These are phyloP conservation scores for Gadus macrocephalus DNA, from an alignment of 2,113 vertebrate genomes.

Conservation along the genomic window DNA sequence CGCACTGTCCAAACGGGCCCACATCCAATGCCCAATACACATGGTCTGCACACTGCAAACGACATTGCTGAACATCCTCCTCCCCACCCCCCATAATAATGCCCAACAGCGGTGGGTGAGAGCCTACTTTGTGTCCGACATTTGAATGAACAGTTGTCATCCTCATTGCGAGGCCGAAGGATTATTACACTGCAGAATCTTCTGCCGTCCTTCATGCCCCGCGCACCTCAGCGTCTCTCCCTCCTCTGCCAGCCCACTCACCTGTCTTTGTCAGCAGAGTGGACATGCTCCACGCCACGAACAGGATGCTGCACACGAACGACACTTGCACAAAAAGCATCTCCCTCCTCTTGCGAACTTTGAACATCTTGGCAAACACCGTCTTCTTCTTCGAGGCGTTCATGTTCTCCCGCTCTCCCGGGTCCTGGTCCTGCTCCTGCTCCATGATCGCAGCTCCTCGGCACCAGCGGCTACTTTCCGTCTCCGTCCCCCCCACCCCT, in stretches of 20 bases:
- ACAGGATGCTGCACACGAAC: constrained; percentile 87
- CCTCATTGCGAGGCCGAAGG: constrained; percentile 12
- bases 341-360: constrained; percentile 91
- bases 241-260: constrained; percentile 64
- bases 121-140: background rate
- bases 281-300: constrained; percentile 84
- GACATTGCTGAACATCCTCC: background rate
- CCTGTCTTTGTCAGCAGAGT: constrained; percentile 80
- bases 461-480: constrained; percentile 44
- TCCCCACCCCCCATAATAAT: background rate
- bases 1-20: background rate
- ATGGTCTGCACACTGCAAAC: background rate
- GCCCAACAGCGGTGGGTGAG: background rate
- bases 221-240: constrained; percentile 19
- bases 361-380: constrained; percentile 74
- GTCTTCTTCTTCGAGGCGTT: constrained; percentile 71
- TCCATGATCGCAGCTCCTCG: constrained; percentile 56
- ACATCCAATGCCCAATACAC: background rate
- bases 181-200: constrained; percentile 60
- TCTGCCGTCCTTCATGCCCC: constrained; percentile 17
- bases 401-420: constrained; percentile 25
- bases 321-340: constrained; percentile 88
- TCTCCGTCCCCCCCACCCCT: background rate
- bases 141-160: background rate
- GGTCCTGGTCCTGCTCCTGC: constrained; percentile 31